Evolutionary conservation across 2,888 invertebrate species (phyloP).

Genomic region (Papilio elwesi): DNA sequence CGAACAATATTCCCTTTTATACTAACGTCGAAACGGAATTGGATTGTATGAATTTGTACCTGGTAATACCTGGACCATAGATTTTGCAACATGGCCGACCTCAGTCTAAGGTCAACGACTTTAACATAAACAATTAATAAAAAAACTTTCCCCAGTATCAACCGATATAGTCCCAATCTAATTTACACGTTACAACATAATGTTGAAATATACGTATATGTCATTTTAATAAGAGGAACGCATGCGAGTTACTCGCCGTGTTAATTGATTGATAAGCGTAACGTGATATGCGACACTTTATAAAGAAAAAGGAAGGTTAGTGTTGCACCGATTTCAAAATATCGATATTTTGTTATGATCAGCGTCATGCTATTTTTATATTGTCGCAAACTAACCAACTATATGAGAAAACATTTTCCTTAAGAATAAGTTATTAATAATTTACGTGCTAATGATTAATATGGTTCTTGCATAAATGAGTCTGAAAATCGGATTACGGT

Average conservation of each 20-base stretch:
- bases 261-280: constrained; percentile 27
- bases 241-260: constrained; percentile 24
- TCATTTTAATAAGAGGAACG: constrained; percentile 25
- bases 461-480: no score
- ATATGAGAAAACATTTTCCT: no score
- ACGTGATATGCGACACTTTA: constrained; percentile 35
- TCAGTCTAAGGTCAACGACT: neutral
- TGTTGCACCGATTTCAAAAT: constrained; percentile 1
- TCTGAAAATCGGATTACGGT: no score
- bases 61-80: no score
- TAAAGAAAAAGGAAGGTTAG: constrained; percentile 20
- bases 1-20: no score
- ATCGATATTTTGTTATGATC: constrained; percentile 5
- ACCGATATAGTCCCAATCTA: neutral
- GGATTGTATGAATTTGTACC: no score
- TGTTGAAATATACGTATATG: constrained; percentile 6
- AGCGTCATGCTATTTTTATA: no score
- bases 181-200: constrained; percentile 11
- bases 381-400: no score
- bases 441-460: no score
- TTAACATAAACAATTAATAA: neutral
- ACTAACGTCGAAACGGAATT: no score
- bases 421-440: no score
- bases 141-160: constrained; percentile 23
- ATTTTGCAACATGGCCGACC: neutral